Base-by-base conservation (phyloP, 2,113 vertebrate species). In the Paralichthys olivaceus region DNA sequence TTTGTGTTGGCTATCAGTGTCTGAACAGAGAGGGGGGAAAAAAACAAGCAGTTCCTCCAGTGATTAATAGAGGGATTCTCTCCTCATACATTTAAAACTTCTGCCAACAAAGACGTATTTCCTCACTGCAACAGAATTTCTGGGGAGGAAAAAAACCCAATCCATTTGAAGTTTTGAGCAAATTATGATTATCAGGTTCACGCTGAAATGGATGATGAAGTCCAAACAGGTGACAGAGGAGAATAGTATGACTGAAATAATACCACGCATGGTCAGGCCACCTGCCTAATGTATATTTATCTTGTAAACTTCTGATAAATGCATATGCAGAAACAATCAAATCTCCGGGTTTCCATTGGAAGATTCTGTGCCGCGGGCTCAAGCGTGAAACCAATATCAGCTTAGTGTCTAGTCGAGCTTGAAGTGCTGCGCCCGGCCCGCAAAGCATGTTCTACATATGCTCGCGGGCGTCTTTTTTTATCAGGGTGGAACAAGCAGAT, bases 371-470 rank as follows among this genome's bases (percentile, higher is more conserved):
- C 87, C 67, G 83, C 5, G 81, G 93, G 84, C 85, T 91, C 88
- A 88, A 92, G 91, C 93, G 90, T 94, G 91, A 93, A 94, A 94
- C 84, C 88, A 92, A 91, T 94, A 94, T 94, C 94, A 92, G 93
- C 93, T 94, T 93, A 93, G 91, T 87, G 91, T 89, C 92, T 89
- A 91, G 92, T 93, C 89, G 78, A 91, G 91, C 93, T 91, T 94
- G 93, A 94, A 93, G 90, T 84, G 79, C 83, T 5, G 72, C 85
- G 81, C 80, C 79, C 11, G 34, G 73, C 86, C 83, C 88, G 80
- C 90, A 91, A 91, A 91, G 92, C 91, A 90, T 86, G 91, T 90
- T 90, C 87, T 93, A 93, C 91, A 93, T 93, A 93, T 88, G 87
- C 89, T 92, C 81, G 80, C 81, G 83, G 89, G 84, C 84, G 79